These are phyloP conservation scores for Metallyticus violacea DNA, from an alignment of 2,888 invertebrate species.

Conservation along the genomic window DNA sequence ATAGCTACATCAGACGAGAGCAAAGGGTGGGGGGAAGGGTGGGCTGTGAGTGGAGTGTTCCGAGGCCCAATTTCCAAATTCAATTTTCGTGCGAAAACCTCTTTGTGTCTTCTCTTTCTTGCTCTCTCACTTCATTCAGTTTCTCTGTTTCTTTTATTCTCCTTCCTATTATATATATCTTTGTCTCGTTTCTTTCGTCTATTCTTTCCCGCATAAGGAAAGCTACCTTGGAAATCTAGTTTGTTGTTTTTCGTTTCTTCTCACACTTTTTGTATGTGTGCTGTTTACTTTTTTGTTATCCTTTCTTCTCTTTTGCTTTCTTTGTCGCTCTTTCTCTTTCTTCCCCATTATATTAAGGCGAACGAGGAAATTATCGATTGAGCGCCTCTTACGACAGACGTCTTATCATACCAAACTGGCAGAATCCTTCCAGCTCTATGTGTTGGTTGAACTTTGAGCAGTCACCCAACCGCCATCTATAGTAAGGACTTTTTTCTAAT, in stretches of 20 bases:
- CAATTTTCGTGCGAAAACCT: conserved; percentile 30
- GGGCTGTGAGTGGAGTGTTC: conserved; percentile 25
- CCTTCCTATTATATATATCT: background rate
- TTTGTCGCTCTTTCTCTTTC: background rate
- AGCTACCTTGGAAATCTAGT: background rate
- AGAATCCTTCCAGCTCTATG: background rate
- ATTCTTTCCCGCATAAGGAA: conserved; percentile 1
- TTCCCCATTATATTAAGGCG: conserved; percentile 7
- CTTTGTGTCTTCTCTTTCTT: conserved; percentile 23
- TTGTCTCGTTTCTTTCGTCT: background rate
- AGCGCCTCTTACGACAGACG: background rate
- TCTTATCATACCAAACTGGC: background rate
- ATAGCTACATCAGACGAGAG: conserved; percentile 11
- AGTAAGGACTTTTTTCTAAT: no score
- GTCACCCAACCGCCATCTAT: no score
- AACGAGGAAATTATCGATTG: conserved; percentile 2
- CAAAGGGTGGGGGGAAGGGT: background rate
- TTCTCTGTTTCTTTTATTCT: background rate
- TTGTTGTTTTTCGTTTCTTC: background rate
- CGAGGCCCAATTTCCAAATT: conserved; percentile 30
- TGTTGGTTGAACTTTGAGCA: no score
- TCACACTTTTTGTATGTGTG: background rate
- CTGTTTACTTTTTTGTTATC: conserved; percentile 1
- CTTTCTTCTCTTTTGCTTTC: background rate
- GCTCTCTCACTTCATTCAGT: background rate